These are phyloP conservation scores for Bungarus multicinctus DNA, from an alignment of 2,113 vertebrate species.

Conservation along the genomic window DNA sequence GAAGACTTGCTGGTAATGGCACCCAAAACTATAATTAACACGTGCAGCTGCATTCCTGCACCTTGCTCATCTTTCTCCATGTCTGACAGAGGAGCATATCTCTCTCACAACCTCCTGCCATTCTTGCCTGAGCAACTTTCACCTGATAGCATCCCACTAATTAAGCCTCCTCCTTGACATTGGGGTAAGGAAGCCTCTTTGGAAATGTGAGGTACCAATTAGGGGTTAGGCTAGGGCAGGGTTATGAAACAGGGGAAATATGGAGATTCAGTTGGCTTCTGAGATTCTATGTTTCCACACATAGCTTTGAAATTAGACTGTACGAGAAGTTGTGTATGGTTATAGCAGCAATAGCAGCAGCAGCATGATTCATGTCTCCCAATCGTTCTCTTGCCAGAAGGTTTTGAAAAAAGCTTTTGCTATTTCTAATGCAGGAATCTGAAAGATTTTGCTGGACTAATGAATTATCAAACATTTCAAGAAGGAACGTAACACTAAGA, in stretches of 20 bases:
- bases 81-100: neutral
- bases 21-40: neutral
- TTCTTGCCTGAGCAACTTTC: neutral
- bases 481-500: neutral
- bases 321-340: neutral
- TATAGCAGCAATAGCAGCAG: neutral
- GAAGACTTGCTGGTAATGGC: neutral
- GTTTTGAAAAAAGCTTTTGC: neutral
- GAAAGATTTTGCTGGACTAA: neutral
- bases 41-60: conserved; percentile 2
- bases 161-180: neutral
- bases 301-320: neutral
- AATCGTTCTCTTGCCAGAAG: neutral
- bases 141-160: neutral
- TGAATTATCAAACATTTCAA: neutral
- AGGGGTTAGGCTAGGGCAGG: neutral
- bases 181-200: neutral
- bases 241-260: neutral
- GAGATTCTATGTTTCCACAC: neutral
- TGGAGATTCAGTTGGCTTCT: neutral
- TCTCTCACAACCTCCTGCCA: neutral
- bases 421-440: neutral
- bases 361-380: neutral
- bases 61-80: neutral
- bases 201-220: neutral